These are phyloP conservation scores for Eremobia ochroleuca DNA, from an alignment of 2,888 invertebrate species.

Conservation along the genomic window DNA sequence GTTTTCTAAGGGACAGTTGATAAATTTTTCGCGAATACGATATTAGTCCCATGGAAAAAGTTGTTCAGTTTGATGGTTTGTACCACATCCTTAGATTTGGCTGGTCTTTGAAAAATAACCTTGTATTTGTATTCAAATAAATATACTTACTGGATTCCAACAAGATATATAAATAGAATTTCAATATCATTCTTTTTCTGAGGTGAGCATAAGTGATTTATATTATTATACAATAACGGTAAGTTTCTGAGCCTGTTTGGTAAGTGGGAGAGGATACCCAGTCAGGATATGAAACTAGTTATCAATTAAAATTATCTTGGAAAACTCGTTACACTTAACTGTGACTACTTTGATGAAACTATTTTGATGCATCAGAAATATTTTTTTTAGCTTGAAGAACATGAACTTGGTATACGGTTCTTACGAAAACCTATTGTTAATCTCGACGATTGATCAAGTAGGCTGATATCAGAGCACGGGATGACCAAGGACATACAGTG, in stretches of 20 bases:
- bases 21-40: too few relatives aligned
- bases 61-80: too few relatives aligned
- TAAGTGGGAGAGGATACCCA: conserved; percentile 31
- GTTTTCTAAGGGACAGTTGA: too few relatives aligned
- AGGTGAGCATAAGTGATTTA: conserved; percentile 17
- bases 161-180: not conserved
- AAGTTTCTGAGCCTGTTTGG: conserved; percentile 29
- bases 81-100: too few relatives aligned
- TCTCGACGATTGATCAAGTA: conserved; percentile 51
- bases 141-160: conserved; percentile 2
- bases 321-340: conserved; percentile 49
- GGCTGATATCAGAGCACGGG: conserved; percentile 35
- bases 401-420: conserved; percentile 18
- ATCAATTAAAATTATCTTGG: conserved; percentile 38
- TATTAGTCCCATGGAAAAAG: too few relatives aligned
- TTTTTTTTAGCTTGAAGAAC: not conserved
- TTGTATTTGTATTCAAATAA: conserved; percentile 1
- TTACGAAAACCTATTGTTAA: conserved; percentile 40
- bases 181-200: not conserved
- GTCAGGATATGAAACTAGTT: conserved; percentile 59
- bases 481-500: conserved; percentile 39
- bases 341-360: conserved; percentile 17
- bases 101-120: too few relatives aligned
- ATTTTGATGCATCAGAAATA: conserved; percentile 27
- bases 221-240: conserved; percentile 45